Percentiles rank a stretch among this genome's conserved stretches.
phyloP scores from a whole-genome alignment of 2,113 vertebrate genomes.

The Phainopepla nitens region DNA sequence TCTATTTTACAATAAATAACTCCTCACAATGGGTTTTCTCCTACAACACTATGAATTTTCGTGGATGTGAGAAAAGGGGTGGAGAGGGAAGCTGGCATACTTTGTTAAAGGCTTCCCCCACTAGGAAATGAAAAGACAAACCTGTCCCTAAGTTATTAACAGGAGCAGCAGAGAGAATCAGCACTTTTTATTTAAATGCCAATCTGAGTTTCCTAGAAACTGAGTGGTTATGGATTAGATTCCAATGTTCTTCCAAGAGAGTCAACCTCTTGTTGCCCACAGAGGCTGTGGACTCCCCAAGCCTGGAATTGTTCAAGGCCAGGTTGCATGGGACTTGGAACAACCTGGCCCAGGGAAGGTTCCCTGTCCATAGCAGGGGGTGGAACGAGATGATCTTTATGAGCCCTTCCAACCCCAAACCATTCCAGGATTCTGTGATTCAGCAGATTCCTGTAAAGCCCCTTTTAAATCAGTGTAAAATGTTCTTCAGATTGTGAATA shows the following conservation, averaged over 20 bases:
- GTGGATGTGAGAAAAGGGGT: not conserved
- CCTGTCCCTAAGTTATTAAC: not conserved
- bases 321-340: not conserved
- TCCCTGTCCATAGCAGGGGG: not conserved
- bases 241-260: not conserved
- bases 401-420: not conserved
- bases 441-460: not conserved
- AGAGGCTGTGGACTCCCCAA: not conserved
- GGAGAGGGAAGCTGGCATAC: not conserved
- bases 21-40: conserved; percentile 22
- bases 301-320: not conserved
- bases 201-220: conserved; percentile 27
- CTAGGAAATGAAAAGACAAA: not conserved
- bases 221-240: conserved; percentile 54
- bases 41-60: not conserved
- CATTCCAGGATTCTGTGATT: not conserved
- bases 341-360: not conserved
- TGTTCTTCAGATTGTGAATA: not conserved
- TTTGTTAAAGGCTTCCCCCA: not conserved
- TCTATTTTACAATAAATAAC: conserved; percentile 11
- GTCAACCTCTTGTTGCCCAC: not conserved
- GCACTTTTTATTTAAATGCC: not conserved
- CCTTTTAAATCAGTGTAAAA: not conserved
- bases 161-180: conserved; percentile 33
- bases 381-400: not conserved